Evolutionary conservation across 2,888 invertebrate species (phyloP), one percentile per base, ranked within the genome.

Genomic region (Gymnoscelis rufifasciata): DNA sequence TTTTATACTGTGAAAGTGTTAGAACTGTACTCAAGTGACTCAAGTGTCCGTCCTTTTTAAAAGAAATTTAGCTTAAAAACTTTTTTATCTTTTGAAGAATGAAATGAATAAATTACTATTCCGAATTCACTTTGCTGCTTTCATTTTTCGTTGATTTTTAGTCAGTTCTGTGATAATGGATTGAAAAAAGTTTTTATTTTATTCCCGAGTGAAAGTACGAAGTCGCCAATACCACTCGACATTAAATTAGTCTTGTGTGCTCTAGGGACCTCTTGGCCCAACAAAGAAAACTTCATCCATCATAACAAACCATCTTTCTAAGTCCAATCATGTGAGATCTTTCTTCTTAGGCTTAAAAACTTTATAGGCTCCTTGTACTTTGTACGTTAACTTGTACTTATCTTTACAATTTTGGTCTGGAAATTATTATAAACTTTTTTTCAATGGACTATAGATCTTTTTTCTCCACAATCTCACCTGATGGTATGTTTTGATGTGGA

Each of bases 291-390:
- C 54, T 60, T 65, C 53, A 71, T 74, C 68, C 57, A 72, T 77
- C 74, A 68, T 68, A 68, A 67, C 65, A 62, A 67, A 64, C 61
- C 64, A 71, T 73, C 69, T 67, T 65, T 66, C 65, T 64, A 61
- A 57, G 62, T 71, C 68, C 62, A 61, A 71, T 63, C 50, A 51
- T 48, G 56, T 62, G 62, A 60, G 59, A 59, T 56, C 62, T 59
- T 51, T 56, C 62, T 59, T 51, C 49, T 2, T 19, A 10, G 15
- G n/a, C n/a, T n/a, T n/a, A n/a, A n/a, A 15, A 35, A 19, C 19
- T 35, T 19, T 2, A n/a, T n/a, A n/a, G 14, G 3, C 15, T 12
- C 3, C 6, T 11, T 10, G 15, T 1, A 35, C 35, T 35, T 35
- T 14, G 19, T 19, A 5, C 2, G n/a, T n/a, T n/a, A n/a, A n/a